Conservation (phyloP, 2,113 vertebrate genomes). For the Nothocercus nigrocapillus region DNA sequence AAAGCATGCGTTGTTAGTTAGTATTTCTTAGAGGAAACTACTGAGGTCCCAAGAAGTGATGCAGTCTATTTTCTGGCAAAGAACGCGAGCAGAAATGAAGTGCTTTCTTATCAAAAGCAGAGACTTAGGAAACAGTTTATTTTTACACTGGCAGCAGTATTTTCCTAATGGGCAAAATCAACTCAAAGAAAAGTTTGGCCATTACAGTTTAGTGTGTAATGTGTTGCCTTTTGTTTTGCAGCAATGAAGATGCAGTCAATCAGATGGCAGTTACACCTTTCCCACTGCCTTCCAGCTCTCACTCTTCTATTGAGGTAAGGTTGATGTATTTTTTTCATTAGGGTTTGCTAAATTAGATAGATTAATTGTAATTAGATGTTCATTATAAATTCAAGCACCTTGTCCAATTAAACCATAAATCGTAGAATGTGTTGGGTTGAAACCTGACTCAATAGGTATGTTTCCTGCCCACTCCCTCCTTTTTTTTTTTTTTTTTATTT, state of each 20-base stretch:
- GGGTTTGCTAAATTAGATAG: not conserved
- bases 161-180: not conserved
- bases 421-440: not conserved
- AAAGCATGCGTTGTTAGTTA: not conserved
- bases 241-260: constrained; percentile 88
- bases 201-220: not conserved
- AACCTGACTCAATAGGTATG: not conserved
- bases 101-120: no score
- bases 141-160: not conserved
- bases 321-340: not conserved
- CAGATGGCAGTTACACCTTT: constrained; percentile 92
- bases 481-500: not conserved
- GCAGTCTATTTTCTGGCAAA: not conserved
- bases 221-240: constrained; percentile 54
- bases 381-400: not conserved
- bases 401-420: constrained; percentile 16
- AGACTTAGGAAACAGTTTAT: not conserved
- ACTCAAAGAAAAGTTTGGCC: not conserved
- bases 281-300: constrained; percentile 76
- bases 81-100: not conserved
- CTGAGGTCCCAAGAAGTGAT: not conserved
- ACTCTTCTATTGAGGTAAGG: constrained; percentile 83
- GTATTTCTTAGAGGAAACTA: not conserved
- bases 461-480: not conserved
- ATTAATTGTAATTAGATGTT: constrained; percentile 33